phyloP scores from a whole-genome alignment of 2,888 invertebrate genomes.

The Altica lythri region DNA sequence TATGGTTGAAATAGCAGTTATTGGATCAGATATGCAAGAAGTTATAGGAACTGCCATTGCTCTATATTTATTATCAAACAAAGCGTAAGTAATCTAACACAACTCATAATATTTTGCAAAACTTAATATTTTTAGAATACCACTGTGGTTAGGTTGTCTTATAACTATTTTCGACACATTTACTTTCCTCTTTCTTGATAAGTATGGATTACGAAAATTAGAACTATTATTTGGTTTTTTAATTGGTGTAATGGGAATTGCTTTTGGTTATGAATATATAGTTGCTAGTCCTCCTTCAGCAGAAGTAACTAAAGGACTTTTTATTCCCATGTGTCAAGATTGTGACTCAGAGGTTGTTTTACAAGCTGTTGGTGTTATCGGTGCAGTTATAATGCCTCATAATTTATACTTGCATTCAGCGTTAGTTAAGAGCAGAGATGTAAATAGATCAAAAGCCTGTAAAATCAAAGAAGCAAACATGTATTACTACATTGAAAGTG shows the following conservation, averaged over 20 bases:
- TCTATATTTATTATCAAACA: constrained; percentile 77
- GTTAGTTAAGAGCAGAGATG: constrained; percentile 81
- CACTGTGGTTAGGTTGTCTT: constrained; percentile 79
- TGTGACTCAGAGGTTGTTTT: constrained; percentile 70
- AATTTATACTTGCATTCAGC: constrained; percentile 89
- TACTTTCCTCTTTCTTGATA: constrained; percentile 84
- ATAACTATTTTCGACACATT: constrained; percentile 86
- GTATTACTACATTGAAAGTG: constrained; percentile 80
- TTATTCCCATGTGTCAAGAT: constrained; percentile 75
- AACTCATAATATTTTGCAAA: background rate
- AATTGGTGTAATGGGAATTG: constrained; percentile 83
- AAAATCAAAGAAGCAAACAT: constrained; percentile 81
- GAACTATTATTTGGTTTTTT: constrained; percentile 81
- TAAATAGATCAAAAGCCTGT: constrained; percentile 71
- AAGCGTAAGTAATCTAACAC: constrained; percentile 63
- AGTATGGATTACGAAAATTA: constrained; percentile 79
- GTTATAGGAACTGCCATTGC: constrained; percentile 90
- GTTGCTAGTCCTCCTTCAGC: constrained; percentile 70
- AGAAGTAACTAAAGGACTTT: constrained; percentile 75
- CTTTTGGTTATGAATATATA: constrained; percentile 85
- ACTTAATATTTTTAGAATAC: constrained; percentile 66
- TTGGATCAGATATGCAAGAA: constrained; percentile 90
- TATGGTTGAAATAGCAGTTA: constrained; percentile 90
- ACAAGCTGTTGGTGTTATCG: constrained; percentile 82
- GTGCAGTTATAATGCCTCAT: constrained; percentile 87